Base-by-base conservation (phyloP, 2,888 invertebrate genomes). In the Pecten maximus region DNA sequence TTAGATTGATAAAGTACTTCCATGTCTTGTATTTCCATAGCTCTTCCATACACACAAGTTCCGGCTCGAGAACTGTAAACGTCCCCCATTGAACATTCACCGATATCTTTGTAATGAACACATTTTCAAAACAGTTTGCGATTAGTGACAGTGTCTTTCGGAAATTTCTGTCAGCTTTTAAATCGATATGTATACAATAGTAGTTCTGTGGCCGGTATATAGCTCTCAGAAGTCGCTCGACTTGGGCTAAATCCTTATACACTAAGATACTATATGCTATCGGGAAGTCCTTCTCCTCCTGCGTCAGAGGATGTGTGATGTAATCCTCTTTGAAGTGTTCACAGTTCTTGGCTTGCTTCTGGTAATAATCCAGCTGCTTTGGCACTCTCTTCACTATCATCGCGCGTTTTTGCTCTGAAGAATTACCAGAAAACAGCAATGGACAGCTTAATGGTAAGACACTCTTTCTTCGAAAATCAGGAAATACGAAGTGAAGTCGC, bases 1-100 rank as follows among this genome's bases (percentile, higher is more conserved):
- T 96, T 50, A 96, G 92, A 90, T 96, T 96, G 40, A 96, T 95
- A 89, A 96, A 95, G 90, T 96, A 96, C 88, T 94, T 94, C 96
- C 96, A 96, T 40, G 89, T 92, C 44, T 90, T 92, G 89, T 92
- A 92, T 40, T 92, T 88, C 40, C 94, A 39, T 12, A 96, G 90
- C 50, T 95, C 95, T 19, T 92, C 50, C 92, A 96, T 93, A 91
- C 96, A 96, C 39, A 92, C 91, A 54, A 96, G 91, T 89, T 96
- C 96, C 3, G 96, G 95, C 40, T 94, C 90, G 6, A 96, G 90
- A 4, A 95, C 95, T 23, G 94, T 92, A 88, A 95, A 94, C 48
- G 93, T 92, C 0, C 95, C 96, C 95, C 96, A 96, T 19, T 88
- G 90, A 8, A 96, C 95, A 50, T 91, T 88, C 40, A 94, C 93